These are phyloP conservation scores for Casuarius casuarius DNA, from an alignment of 2,113 vertebrate genomes.

Conservation along the genomic window DNA sequence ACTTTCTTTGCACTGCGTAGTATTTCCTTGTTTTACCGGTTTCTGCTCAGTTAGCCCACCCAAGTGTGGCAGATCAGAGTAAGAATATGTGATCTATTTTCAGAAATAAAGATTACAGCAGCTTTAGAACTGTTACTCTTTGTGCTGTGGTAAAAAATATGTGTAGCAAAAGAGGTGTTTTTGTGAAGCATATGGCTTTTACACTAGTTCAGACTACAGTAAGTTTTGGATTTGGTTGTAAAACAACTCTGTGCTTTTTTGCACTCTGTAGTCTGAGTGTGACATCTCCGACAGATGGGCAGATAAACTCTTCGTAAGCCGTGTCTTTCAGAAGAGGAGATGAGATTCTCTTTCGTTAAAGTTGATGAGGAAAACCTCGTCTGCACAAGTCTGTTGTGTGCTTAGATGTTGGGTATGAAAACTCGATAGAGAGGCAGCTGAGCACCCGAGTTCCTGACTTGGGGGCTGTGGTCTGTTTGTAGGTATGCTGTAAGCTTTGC, in stretches of 20 bases:
- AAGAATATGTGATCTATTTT: conserved; percentile 45
- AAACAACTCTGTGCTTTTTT: conserved; percentile 36
- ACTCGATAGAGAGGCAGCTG: neutral
- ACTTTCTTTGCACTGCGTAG: neutral
- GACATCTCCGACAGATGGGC: conserved; percentile 42
- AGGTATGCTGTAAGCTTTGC: neutral
- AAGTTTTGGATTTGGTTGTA: conserved; percentile 14
- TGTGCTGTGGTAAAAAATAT: conserved; percentile 4
- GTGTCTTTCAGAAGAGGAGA: neutral
- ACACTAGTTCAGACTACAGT: neutral
- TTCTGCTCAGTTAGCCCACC: neutral
- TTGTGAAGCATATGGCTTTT: conserved; percentile 36
- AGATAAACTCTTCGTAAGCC: conserved; percentile 25
- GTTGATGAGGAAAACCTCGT: conserved; percentile 2
- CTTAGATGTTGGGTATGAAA: neutral
- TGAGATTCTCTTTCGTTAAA: conserved; percentile 9
- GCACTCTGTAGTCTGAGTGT: conserved; percentile 27
- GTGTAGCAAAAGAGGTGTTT: conserved; percentile 20
- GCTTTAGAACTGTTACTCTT: conserved; percentile 47
- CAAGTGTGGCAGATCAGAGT: neutral
- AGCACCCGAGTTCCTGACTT: neutral
- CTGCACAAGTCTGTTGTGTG: neutral
- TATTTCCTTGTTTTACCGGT: neutral
- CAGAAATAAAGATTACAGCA: conserved; percentile 33
- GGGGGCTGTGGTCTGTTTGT: neutral